Base-by-base conservation (phyloP, 1,140 invertebrate species). In the Ganaspis sp. region DNA sequence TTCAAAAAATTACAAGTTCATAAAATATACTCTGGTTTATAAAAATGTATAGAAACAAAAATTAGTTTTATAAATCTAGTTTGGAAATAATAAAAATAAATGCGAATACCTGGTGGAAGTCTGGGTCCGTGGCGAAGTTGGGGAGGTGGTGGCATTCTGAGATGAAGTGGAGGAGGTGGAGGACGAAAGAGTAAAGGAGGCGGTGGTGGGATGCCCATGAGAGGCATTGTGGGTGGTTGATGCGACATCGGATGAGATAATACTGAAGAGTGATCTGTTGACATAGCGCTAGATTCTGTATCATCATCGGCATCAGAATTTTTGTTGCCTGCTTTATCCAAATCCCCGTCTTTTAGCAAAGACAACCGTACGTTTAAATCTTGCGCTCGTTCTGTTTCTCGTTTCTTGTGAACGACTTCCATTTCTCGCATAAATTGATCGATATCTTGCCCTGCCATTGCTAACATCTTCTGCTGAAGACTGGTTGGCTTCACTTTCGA, bases 401-500 rank as follows among this genome's bases (percentile, higher is more conserved):
- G 92, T 83, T 95, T 96, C 80, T 94, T 95, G 83, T 96, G 95
- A 0, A 96, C 95, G 54, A 95, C 95, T 90, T 96, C 96, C 95
- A 96, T 96, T 92, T 97, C 96, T 86, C 96, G 96, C 95, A 97
- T 97, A 85, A 97, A 97, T 58, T 96, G 94, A 84, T 98, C 96
- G n/a, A 97, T 95, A 86, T 97, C 96, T 90, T 98, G 96, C 2
- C 96, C 96, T 17, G 96, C 95, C 85, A 97, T 93, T 8, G 94
- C 94, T 76, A 97, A 92, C 95, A 97, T 97, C 86, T 95, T 94
- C 78, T 96, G 95, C 82, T 97, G 96, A 11, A 97, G 85, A 1
- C 94, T 94, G 0, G 95, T 96, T 1, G 95, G 95, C 83, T 96
- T 95, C 0, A 93, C 92, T 71, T 93, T 91, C 1, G 88, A 73